These are phyloP conservation scores for Parauchenoglanis punctatus DNA, from an alignment of 2,797 vertebrate species.

Conservation along the genomic window DNA sequence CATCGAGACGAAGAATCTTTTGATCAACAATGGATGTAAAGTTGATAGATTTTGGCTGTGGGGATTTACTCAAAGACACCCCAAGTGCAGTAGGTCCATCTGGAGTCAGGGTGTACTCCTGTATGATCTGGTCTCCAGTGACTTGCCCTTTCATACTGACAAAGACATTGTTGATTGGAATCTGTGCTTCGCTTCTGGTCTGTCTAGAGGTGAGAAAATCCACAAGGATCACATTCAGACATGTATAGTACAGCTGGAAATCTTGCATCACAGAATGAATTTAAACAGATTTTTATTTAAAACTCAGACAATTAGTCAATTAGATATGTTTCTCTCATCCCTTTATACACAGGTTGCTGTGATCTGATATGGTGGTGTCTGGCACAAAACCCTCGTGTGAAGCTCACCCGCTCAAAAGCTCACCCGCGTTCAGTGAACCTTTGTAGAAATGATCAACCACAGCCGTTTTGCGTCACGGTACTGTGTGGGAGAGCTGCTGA, in stretches of 20 bases:
- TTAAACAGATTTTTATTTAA: not conserved
- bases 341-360: not conserved
- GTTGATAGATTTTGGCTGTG: conserved; percentile 13
- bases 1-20: not conserved
- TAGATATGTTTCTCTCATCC: not conserved
- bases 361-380: not conserved
- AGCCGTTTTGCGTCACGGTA: not conserved
- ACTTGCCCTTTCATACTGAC: not conserved
- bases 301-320: not conserved
- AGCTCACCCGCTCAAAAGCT: no score
- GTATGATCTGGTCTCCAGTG: not conserved
- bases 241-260: not conserved
- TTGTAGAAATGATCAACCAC: no score
- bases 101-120: not conserved
- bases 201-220: not conserved
- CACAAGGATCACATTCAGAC: not conserved
- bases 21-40: conserved; percentile 3
- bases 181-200: not conserved
- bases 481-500: not conserved
- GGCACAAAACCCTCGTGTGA: not conserved
- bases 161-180: not conserved
- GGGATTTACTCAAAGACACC: not conserved
- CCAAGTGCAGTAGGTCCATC: no score
- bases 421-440: no score
- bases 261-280: not conserved